Percentiles rank a stretch among this genome's conserved stretches.
Evolutionary conservation across 2,888 invertebrate species (phyloP).

Genomic region (Synergus laeviventris): DNA sequence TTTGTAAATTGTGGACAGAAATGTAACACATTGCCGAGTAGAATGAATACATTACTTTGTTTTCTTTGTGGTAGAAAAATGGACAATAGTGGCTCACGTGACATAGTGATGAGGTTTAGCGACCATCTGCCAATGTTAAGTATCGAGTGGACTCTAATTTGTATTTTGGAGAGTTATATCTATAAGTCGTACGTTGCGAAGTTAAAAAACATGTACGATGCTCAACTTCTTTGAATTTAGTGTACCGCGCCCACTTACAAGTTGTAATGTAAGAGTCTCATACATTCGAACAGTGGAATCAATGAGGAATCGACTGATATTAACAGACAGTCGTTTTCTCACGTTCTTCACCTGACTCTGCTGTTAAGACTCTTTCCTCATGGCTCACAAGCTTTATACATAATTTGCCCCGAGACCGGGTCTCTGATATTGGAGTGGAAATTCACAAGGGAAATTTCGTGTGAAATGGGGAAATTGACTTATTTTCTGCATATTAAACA

Average conservation of each 20-base stretch:
- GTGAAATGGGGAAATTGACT: slow-evolving; percentile 27
- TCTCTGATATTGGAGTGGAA: slow-evolving; percentile 20
- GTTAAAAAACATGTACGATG: neutral
- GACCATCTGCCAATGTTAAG: slow-evolving; percentile 8
- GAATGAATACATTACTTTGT: neutral
- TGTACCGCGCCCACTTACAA: neutral
- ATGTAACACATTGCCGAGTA: neutral
- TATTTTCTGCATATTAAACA: slow-evolving; percentile 20
- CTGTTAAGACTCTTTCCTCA: slow-evolving; percentile 28
- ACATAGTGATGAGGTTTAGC: neutral
- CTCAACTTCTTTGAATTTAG: neutral
- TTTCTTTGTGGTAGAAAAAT: neutral
- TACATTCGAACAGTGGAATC: neutral
- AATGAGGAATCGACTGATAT: slow-evolving; percentile 21
- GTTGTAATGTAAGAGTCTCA: slow-evolving; percentile 4
- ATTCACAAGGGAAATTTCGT: slow-evolving; percentile 38
- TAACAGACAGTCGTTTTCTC: slow-evolving; percentile 39
- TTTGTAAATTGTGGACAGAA: neutral
- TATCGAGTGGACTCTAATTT: neutral
- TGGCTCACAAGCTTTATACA: slow-evolving; percentile 12
- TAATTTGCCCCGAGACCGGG: slow-evolving; percentile 16
- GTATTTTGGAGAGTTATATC: neutral
- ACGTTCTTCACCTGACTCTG: slow-evolving; percentile 35
- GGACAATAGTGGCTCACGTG: slow-evolving; percentile 11
- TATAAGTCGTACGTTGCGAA: neutral